Base-by-base conservation (phyloP, 2,113 vertebrate genomes). In the Tychaedon coryphoeus region DNA sequence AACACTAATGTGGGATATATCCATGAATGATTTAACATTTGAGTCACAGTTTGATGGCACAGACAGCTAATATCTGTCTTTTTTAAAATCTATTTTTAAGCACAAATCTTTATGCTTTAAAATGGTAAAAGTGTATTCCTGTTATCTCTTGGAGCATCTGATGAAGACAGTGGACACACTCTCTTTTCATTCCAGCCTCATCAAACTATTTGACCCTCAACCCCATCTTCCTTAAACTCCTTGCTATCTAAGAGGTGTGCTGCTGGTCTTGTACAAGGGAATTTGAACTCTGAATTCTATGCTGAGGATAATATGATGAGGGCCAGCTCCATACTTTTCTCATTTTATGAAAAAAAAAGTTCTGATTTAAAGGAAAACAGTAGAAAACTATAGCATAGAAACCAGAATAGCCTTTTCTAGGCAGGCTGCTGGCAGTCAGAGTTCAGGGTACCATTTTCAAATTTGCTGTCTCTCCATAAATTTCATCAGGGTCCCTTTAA, bases 21-120 rank as follows among this genome's bases (percentile, higher is more conserved):
- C 65, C 57, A 78, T 94, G 78, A 93, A 96, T 90, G 90, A 93
- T 92, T 94, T 93, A 96, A 88, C 51, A 67, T 65, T 77, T 82
- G 56, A 90, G 31, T 92, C 72, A 57, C 28, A 83, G 47, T 48
- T 58, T 80, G 72, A 86, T 86, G 65, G 51, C 56, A 42, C 22
- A 67, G 47, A 31, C 67, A 76, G 47, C 47, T 86, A 76, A 48
- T 80, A 15, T 54, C 15, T 77, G 9, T n/a, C 8, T 26, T 34
- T 70, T 67, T 80, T 20, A 64, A 29, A 51, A 17, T 18, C 17
- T 51, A 50, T 83, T 79, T 66, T n/a, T 2, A 31, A 65, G 20
- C 43, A 54, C 19, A 70, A 74, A 82, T 40, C 36, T 79, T 9
- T 54, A 28, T 60, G 14, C 34, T 92, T 82, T 91, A 58, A 71